Evolutionary conservation across 2,113 vertebrate species (phyloP).

Genomic region (Ophthalmolycus amberensis): DNA sequence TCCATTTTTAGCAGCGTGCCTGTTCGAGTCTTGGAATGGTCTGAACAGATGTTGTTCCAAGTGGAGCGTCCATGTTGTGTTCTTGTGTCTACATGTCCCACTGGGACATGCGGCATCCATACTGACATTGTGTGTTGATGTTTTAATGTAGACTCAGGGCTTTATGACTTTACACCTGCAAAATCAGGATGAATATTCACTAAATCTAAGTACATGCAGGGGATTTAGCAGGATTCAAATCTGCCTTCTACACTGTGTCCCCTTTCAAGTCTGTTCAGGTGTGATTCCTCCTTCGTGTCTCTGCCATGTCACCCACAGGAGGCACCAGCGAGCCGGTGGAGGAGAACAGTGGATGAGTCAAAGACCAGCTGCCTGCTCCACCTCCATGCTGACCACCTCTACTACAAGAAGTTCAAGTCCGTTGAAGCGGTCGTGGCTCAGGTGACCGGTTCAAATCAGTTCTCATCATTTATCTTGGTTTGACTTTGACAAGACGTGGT

Average conservation of each 20-base stretch:
- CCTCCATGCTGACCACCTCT: conserved; percentile 82
- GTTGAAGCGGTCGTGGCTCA: conserved; percentile 84
- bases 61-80: conserved; percentile 13
- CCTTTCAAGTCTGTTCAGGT: neutral
- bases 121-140: conserved; percentile 13
- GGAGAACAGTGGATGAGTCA: conserved; percentile 78
- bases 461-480: neutral
- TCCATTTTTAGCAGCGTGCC: conserved; percentile 68
- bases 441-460: conserved; percentile 67
- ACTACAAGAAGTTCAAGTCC: conserved; percentile 83
- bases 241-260: neutral
- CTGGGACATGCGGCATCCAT: neutral
- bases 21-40: conserved; percentile 40
- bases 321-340: conserved; percentile 60
- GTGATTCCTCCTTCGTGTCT: neutral
- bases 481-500: neutral
- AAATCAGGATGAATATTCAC: neutral
- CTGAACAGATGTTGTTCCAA: conserved; percentile 75
- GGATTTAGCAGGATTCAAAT: neutral
- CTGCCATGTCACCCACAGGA: conserved; percentile 66
- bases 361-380: conserved; percentile 86
- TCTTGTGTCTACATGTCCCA: conserved; percentile 8
- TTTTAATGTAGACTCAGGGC: neutral
- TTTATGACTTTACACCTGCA: neutral
- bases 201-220: neutral